A percentile compares a stretch with the other conserved stretches of the same genome.
Evolutionary conservation across 2,888 invertebrate genomes (phyloP).

Genomic region (Leistus spinibarbis): DNA sequence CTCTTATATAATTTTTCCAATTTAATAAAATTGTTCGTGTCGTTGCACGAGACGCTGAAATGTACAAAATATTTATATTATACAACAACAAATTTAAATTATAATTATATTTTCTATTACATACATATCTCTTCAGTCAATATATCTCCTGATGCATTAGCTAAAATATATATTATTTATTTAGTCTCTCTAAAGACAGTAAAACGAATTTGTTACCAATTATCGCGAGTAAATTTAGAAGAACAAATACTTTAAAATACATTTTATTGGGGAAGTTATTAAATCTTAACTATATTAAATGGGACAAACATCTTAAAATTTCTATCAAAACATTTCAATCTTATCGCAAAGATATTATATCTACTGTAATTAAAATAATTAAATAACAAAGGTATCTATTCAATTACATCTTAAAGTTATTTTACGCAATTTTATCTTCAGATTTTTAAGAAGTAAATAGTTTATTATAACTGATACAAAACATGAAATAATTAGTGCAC

Average conservation of each 20-base stretch:
- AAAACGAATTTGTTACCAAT: background rate
- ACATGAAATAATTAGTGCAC: no score
- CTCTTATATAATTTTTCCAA: slow-evolving; percentile 21
- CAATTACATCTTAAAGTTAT: background rate
- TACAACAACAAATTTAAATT: no score
- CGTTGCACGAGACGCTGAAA: slow-evolving; percentile 1
- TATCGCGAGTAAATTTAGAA: background rate
- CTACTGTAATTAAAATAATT: background rate
- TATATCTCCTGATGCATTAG: background rate
- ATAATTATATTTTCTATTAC: background rate
- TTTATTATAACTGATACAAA: no score
- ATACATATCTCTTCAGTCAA: background rate
- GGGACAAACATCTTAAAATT: background rate
- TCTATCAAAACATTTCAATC: background rate
- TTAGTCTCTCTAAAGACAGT: no score
- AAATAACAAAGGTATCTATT: background rate
- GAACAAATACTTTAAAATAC: background rate
- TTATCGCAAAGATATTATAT: background rate
- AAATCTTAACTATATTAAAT: background rate
- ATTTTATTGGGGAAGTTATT: background rate
- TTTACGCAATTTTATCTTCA: no score
- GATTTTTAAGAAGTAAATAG: no score
- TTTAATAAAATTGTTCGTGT: slow-evolving; percentile 5
- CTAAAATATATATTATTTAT: background rate
- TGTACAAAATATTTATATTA: background rate